These are phyloP conservation scores for Aquatica leii DNA, from an alignment of 2,888 invertebrate genomes.

Conservation along the genomic window DNA sequence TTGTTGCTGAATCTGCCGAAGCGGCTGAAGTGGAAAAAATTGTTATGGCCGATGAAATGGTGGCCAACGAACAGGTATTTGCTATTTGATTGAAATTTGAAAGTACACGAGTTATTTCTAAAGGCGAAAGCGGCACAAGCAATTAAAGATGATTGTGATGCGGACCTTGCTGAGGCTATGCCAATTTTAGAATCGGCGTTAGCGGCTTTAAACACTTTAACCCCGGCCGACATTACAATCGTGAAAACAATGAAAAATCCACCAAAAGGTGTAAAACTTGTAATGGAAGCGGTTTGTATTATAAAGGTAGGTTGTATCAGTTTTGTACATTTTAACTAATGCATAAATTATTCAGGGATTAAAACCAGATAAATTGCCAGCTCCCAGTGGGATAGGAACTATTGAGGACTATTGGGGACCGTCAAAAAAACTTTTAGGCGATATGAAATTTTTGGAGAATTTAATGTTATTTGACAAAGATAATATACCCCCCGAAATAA, in stretches of 20 bases:
- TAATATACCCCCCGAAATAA: constrained; percentile 84
- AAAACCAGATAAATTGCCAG: constrained; percentile 87
- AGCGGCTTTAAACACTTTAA: constrained; percentile 88
- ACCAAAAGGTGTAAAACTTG: constrained; percentile 85
- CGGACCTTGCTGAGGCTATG: constrained; percentile 88
- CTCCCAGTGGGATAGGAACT: constrained; percentile 83
- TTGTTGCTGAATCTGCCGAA: constrained; percentile 87
- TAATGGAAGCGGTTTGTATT: constrained; percentile 96
- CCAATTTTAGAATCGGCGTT: constrained; percentile 89
- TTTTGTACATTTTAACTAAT: background rate
- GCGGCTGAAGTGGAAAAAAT: constrained; percentile 84
- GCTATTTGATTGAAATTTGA: background rate
- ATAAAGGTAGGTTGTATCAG: constrained; percentile 69
- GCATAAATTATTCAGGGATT: constrained; percentile 66
- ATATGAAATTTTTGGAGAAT: constrained; percentile 90
- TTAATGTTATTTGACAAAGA: constrained; percentile 92
- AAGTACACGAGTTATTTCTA: background rate
- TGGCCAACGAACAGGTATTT: constrained; percentile 77
- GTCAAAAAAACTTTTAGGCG: constrained; percentile 86
- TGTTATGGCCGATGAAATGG: constrained; percentile 80
- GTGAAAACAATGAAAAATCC: constrained; percentile 98
- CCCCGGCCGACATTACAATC: constrained; percentile 88
- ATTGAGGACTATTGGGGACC: constrained; percentile 94
- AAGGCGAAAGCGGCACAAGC: constrained; percentile 77
- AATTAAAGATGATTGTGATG: constrained; percentile 94